Evolutionary conservation across 1,140 invertebrate species (phyloP).

Genomic region (Acromyrmex heyeri): DNA sequence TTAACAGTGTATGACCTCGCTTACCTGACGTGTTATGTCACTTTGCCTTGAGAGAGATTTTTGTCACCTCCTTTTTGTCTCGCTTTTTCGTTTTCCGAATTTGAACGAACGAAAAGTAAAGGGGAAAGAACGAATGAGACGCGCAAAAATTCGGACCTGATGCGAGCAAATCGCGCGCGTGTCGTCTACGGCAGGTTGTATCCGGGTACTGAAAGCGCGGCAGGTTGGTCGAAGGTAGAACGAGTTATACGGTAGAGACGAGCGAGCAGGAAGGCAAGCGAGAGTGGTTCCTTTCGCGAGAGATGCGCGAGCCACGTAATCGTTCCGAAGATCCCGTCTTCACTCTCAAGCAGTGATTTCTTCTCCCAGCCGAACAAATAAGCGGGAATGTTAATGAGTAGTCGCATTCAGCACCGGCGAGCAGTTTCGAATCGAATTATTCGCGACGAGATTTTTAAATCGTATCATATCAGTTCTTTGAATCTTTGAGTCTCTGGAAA

Average conservation of each 20-base stretch:
- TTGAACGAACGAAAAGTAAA: not conserved
- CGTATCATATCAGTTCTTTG: conserved; percentile 54
- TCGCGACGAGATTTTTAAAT: conserved; percentile 16
- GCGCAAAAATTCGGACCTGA: conserved; percentile 33
- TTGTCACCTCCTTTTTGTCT: not conserved
- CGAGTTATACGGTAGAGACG: conserved; percentile 69
- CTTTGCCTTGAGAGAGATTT: not conserved
- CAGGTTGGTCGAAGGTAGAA: conserved; percentile 68
- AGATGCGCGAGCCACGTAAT: conserved; percentile 62
- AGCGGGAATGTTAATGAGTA: conserved; percentile 74
- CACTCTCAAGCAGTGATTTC: conserved; percentile 8
- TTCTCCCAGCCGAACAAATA: conserved; percentile 63
- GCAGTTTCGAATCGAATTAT: conserved; percentile 67
- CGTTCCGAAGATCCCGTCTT: conserved; percentile 36
- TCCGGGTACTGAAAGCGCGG: conserved; percentile 74
- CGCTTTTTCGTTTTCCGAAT: not conserved
- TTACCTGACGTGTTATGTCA: conserved; percentile 16
- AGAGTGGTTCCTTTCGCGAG: conserved; percentile 70
- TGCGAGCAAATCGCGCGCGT: conserved; percentile 70
- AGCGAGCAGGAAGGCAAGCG: conserved; percentile 65
- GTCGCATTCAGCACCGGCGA: conserved; percentile 42
- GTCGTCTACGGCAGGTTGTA: conserved; percentile 73
- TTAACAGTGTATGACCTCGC: not conserved
- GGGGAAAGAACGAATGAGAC: not conserved
- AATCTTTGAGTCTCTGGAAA: conserved; percentile 30